Evolutionary conservation across 1,140 invertebrate species (phyloP), one percentile per base, ranked within the genome.

Genomic region (Eumaeus atala): DNA sequence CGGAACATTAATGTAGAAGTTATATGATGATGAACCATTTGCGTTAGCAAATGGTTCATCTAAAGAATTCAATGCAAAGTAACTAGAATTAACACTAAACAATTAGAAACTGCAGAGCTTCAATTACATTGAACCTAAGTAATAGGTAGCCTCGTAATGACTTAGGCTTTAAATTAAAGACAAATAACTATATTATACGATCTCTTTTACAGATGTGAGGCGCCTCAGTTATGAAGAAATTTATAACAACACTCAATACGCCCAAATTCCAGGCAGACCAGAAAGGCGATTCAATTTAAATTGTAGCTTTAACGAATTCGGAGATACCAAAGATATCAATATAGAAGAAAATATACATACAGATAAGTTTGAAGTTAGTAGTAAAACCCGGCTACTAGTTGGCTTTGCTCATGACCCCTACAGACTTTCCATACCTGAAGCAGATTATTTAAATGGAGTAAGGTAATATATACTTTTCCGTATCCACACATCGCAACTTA

Each of bases 351-450:
- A 60, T 53, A 48, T 14, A 16, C 50, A 44, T 50, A 58, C 48
- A 48, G 47, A 59, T 38, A 59, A 56, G 48, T 55, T 56, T 40
- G 44, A 42, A 33, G 54, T 54, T 48, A 66, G 38, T 48, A 66
- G 42, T 3, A 68, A 64, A 9, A 61, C 58, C 12, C 64, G 69
- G 14, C 56, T 86, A 4, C 55, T 86, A 10, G 78, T 84, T 0
- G 83, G 83, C 1, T 79, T 81, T 40, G 69, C 80, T 1, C 68
- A 68, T 10, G 82, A 86, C 54, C 82, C 82, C 0, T 86, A 70
- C 54, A 72, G 82, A 48, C 72, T 72, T 56, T 84, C 80, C 0
- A 61, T 86, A 36, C 78, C 78, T 8, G 78, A 77, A 17, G 67
- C 66, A 12, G 78, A 84, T 52, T 86, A 79, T 58, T 48, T 55